Base-by-base conservation (phyloP, 35 echinoderm and acorn worm genomes). In the Ophioderma brevispina region DNA sequence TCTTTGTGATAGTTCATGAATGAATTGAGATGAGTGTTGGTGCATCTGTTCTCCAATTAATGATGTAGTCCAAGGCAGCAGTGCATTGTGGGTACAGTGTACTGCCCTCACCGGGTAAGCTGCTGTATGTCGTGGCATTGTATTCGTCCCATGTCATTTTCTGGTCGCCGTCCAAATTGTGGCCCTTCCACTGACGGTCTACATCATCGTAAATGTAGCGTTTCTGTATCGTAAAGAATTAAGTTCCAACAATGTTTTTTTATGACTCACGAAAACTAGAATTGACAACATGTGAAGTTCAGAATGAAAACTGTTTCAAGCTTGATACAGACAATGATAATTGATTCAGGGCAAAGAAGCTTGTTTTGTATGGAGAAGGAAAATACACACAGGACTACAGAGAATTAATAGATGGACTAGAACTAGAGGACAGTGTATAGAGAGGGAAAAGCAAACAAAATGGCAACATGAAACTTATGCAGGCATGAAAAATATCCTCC, bases 41-140 rank as follows among this genome's bases (percentile, higher is more conserved):
- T 25, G 59, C n/a, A 30, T 70, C 59, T 70, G 6, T 70, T 25
- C 59, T 70, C 59, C 59, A 70, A 70, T 70, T 70, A 70, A 13
- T 70, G 59, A 52, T 52, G 21, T 21, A 21, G 21, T 3, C n/a
- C 59, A 70, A 18, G 15, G 23, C 59, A 70, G 59, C 59, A 70
- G 59, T 70, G 59, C 59, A 70, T 25, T 70, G 59, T 70, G 59
- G 5, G 59, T 70, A 46, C 41, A 46, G 59, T 25, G n/a, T 70
- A 70, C 59, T 30, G 80, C 64, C 84, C 93, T 93, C 88, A 99
- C 97, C 97, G 76, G 96, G 36, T 31, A 93, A 50, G 31, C 90
- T 81, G 91, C 97, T 95, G 88, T 95, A 99, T n/a, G 97, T 95
- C 0, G 97, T 99, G 49, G 88, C 90, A 90, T 95, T 95, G 56